These are phyloP conservation scores for Diuraphis noxia DNA, from an alignment of 1,140 invertebrate genomes.

Conservation along the genomic window DNA sequence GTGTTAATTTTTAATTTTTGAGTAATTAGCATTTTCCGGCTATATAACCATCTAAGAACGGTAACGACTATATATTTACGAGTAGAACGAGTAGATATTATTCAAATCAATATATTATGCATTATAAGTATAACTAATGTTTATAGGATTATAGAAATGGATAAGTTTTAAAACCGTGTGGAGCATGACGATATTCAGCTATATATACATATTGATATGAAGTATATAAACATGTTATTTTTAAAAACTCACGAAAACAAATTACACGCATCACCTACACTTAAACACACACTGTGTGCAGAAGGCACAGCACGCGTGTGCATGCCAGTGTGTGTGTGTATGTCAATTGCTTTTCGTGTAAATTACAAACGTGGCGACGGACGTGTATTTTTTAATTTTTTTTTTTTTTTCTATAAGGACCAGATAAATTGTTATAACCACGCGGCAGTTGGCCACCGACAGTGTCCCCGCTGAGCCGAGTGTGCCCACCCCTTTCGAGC, in stretches of 20 bases:
- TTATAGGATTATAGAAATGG: too few relatives aligned
- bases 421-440: constrained; percentile 17
- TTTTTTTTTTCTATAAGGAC: neutral
- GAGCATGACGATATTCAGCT: neutral
- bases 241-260: neutral
- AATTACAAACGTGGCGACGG: neutral
- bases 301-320: neutral
- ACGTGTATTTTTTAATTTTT: neutral
- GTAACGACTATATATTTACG: neutral
- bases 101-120: neutral
- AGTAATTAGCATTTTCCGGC: neutral
- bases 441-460: constrained; percentile 14
- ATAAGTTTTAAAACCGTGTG: neutral
- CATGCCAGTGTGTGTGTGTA: neutral
- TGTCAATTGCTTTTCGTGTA: constrained; percentile 17
- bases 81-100: too few relatives aligned
- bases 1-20: neutral
- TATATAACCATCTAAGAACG: too few relatives aligned
- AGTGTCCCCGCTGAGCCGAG: neutral
- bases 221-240: constrained; percentile 8
- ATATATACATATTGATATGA: neutral
- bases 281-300: neutral
- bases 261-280: neutral
- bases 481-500: constrained; percentile 17
- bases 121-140: neutral